These are phyloP conservation scores for Pleuronectes platessa DNA, from an alignment of 2,113 vertebrate species.

Conservation along the genomic window DNA sequence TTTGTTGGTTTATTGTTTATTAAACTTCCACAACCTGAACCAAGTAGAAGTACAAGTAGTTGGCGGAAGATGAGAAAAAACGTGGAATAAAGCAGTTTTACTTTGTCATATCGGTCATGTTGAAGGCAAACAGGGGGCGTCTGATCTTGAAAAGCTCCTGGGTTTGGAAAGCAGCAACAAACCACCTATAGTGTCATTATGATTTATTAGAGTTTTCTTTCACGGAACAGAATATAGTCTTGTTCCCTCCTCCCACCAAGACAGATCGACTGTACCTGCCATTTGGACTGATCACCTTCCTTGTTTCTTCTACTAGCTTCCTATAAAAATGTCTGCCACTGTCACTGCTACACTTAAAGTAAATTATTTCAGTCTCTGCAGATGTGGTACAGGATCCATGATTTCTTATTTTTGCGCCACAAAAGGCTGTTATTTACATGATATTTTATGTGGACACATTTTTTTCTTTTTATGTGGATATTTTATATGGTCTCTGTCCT, in stretches of 20 bases:
- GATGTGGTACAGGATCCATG: background rate
- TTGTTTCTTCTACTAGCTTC: background rate
- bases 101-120: background rate
- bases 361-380: background rate
- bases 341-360: background rate
- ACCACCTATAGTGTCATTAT: no score
- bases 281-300: background rate
- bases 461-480: background rate
- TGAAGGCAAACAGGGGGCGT: background rate
- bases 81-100: no score
- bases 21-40: no score
- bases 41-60: background rate
- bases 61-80: no score
- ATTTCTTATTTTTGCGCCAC: background rate
- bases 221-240: background rate
- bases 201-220: no score
- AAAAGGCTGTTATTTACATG: no score
- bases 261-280: background rate
- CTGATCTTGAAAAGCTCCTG: background rate
- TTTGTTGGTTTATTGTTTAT: no score
- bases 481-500: background rate
- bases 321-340: slow-evolving; percentile 4
- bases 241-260: background rate
- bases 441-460: background rate
- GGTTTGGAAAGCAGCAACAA: no score